Conservation (phyloP, 2,113 vertebrate genomes). For the Barnardius zonarius region DNA sequence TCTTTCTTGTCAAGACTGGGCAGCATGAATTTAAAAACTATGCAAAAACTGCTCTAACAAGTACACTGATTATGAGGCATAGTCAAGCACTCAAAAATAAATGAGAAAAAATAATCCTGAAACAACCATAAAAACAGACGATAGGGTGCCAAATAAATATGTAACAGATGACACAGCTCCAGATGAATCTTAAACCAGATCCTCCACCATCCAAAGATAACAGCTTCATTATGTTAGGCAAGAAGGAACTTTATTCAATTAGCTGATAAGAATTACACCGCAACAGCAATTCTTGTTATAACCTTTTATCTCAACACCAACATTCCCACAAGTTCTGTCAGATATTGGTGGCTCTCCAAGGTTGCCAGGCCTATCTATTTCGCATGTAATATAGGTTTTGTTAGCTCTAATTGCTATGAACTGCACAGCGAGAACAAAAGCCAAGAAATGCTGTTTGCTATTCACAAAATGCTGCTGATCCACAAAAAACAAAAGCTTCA, state of each 20-base stretch:
- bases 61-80: not conserved
- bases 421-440: not conserved
- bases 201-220: not conserved
- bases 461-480: not conserved
- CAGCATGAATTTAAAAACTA: not conserved
- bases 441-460: not conserved
- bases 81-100: not conserved
- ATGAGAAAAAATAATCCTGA: not conserved
- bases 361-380: not conserved
- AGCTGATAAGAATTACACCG: not conserved
- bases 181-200: not conserved
- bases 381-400: not conserved
- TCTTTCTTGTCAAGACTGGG: not conserved
- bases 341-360: not conserved
- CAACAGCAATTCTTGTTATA: not conserved
- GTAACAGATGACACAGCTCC: not conserved
- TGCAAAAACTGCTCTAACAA: not conserved
- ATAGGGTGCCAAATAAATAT: not conserved
- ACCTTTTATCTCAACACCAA: not conserved
- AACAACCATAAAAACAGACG: not conserved
- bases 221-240: not conserved
- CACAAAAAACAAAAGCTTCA: slow-evolving; percentile 3
- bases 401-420: not conserved
- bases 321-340: not conserved
- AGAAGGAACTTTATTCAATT: not conserved